Evolutionary conservation across 2,797 vertebrate genomes (phyloP).

Genomic region (Poeciliopsis infans): DNA sequence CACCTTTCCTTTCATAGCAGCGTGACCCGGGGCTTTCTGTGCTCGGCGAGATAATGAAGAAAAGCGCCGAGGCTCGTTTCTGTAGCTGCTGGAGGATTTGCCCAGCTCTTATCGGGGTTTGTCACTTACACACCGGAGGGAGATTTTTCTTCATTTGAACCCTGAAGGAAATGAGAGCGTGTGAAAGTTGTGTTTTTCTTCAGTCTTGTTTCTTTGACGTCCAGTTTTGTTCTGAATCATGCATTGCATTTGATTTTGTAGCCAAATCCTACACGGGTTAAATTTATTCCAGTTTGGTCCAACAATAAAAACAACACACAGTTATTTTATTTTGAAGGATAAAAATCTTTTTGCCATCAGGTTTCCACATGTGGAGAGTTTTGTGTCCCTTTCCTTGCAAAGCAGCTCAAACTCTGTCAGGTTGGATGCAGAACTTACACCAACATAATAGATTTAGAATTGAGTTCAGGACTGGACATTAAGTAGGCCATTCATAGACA

Average conservation of each 20-base stretch:
- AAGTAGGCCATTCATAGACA: neutral
- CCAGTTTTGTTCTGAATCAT: neutral
- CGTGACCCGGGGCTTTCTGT: neutral
- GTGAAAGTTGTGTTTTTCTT: neutral
- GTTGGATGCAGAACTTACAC: neutral
- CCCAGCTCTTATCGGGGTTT: neutral
- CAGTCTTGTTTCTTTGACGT: neutral
- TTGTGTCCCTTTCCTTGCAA: neutral
- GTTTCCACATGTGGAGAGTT: neutral
- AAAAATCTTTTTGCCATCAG: neutral
- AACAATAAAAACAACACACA: neutral
- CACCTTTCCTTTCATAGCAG: slow-evolving; percentile 6
- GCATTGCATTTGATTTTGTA: too few species aligned
- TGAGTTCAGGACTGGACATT: neutral
- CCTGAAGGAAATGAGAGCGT: neutral
- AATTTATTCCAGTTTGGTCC: neutral
- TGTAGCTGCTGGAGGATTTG: neutral
- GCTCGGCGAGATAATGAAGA: neutral
- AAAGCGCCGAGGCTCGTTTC: neutral
- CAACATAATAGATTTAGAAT: neutral
- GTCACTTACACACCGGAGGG: neutral
- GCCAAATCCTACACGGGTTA: neutral
- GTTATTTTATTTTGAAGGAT: neutral
- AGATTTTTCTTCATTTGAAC: neutral
- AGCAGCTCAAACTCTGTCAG: neutral